Evolutionary conservation across 2,113 vertebrate species (phyloP), one percentile per base, ranked within the genome.

Genomic region (Zingel zingel): DNA sequence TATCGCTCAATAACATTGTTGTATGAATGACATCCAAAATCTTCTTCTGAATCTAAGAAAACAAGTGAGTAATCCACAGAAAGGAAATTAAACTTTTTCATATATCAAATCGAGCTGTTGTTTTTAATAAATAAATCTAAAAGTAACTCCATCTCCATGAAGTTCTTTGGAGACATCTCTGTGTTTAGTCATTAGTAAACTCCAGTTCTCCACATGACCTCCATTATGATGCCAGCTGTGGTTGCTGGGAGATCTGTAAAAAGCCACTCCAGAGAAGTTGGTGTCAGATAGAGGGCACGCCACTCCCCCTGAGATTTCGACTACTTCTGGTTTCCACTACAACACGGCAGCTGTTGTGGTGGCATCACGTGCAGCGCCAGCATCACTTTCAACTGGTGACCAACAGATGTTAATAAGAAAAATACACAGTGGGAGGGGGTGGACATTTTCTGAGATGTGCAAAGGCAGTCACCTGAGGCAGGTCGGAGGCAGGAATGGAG

Each of bases 361-460:
- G 74, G 77, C 89, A 74, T 81, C 77, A 53, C 5, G 25, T 48
- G 51, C 63, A 58, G 69, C 14, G 21, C 53, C 43, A 62, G 64
- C 75, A 30, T 84, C 23, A 14, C 73, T 83, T 70, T 14, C 15
- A 45, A 72, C 64, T 39, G 30, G 25, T 59, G 23, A 77, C 81
- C 84, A 83, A 80, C 85, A 84, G 88, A 91, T 88, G 90, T 84
- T 93, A 84, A 86, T 79, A 61, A 84, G 80, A 61, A 83, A 81
- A 84, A 71, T 83, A 85, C 89, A 88, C 75, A 77, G 69, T 16
- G 50, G 66, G 81, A 57, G 83, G 67, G 43, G 74, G 53, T 13
- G 70, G 76, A 68, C 69, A 43, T 51, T 85, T 77, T 81, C 30
- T 11, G 61, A 81, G 76, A 76, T 36, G 79, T 69, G 65, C 57